These are phyloP conservation scores for Colaptes auratus DNA, from an alignment of 2,113 vertebrate species.

Conservation along the genomic window DNA sequence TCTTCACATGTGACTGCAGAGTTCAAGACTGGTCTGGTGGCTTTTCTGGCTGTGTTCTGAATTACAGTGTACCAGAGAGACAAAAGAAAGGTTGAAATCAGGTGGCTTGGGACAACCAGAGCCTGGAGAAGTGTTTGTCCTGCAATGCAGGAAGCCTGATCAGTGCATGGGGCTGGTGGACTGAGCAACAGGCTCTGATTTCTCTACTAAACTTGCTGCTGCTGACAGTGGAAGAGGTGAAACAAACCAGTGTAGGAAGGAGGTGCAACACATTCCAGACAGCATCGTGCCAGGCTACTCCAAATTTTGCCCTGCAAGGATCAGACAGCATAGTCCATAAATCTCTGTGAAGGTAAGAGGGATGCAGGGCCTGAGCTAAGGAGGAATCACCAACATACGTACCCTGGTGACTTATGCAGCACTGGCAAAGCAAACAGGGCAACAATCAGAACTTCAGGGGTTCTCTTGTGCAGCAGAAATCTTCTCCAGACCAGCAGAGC, in stretches of 20 bases:
- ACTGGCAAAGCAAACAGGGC: background rate
- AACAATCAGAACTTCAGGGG: background rate
- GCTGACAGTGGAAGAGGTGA: background rate
- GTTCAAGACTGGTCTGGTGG: background rate
- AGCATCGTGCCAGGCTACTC: rapidly evolving
- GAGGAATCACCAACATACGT: background rate
- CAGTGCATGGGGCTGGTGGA: background rate
- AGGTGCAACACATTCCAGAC: background rate
- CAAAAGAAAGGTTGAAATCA: background rate
- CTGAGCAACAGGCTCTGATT: rapidly evolving
- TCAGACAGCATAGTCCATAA: background rate
- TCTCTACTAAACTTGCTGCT: background rate
- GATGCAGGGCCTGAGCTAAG: background rate
- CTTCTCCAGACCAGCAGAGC: background rate
- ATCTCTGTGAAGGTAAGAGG: background rate
- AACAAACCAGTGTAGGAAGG: rapidly evolving
- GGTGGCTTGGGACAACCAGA: background rate
- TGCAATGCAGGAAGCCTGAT: background rate
- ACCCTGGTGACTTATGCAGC: background rate
- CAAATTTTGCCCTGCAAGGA: background rate
- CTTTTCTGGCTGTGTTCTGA: background rate
- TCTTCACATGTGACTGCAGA: rapidly evolving
- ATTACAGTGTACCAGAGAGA: background rate
- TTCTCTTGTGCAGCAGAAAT: background rate
- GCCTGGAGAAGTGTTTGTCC: background rate